Conservation (phyloP, 2,113 vertebrate genomes). For the Ciconia boyciana region DNA sequence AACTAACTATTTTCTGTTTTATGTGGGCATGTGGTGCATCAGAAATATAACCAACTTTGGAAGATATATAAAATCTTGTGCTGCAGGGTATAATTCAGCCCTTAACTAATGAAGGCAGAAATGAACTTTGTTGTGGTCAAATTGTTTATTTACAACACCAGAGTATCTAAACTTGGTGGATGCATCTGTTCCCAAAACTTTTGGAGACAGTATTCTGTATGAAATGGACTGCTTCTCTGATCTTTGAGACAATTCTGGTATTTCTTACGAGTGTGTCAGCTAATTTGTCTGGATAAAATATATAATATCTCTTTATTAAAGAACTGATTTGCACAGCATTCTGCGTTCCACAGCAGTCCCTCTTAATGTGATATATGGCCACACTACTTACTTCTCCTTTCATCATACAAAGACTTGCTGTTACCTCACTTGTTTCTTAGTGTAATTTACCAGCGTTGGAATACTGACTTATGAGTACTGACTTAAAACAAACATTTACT, state of each 20-base stretch:
- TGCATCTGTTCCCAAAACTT: not conserved
- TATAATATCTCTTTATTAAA: conserved; percentile 3
- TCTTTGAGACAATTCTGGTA: not conserved
- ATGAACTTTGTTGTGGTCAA: not conserved
- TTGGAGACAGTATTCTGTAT: not conserved
- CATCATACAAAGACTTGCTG: conserved; percentile 42
- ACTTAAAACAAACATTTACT: conserved; percentile 68
- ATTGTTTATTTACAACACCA: not conserved
- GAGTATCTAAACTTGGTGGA: not conserved
- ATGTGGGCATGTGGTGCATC: not conserved
- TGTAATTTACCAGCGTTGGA: conserved; percentile 29
- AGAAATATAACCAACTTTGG: not conserved
- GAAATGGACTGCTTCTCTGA: not conserved
- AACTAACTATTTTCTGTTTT: not conserved
- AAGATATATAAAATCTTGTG: not conserved
- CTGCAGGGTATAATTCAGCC: not conserved
- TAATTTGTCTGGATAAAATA: conserved; percentile 37
- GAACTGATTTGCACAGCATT: conserved; percentile 4
- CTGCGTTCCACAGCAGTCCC: not conserved
- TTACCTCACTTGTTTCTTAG: conserved; percentile 49
- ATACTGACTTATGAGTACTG: conserved; percentile 52
- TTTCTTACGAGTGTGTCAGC: not conserved
- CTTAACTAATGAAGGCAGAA: not conserved
- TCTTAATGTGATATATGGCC: conserved; percentile 25
- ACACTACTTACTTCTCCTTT: not conserved